Evolutionary conservation across 2,888 invertebrate genomes (phyloP), one percentile per base, ranked within the genome.

Genomic region (Noctuana brunneofusca): DNA sequence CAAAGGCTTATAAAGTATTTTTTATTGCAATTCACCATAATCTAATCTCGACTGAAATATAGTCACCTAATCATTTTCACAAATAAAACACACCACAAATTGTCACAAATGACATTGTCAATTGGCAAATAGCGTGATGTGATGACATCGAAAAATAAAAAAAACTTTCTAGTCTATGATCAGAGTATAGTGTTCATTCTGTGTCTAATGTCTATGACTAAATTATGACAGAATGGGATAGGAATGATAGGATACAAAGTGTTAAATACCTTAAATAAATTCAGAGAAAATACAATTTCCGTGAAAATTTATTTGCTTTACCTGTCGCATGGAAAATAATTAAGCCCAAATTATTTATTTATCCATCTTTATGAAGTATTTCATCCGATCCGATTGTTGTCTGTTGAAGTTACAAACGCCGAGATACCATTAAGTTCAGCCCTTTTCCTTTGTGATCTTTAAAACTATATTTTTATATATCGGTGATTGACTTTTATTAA

Each of bases 381-480:
- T 56, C 11, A 14, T 35, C 8, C 5, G 12, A 18, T 49, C 24
- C 30, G 24, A 16, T 27, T n/a, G 46, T 50, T 49, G 32, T 56
- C 50, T 30, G 35, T 32, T 12, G 43, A 43, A 41, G 49, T 38
- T 41, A 49, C 32, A 43, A 50, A 56, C 30, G 63, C 63, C 56
- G 62, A 32, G 60, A 48, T 58, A 52, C 20, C 50, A 32, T 46
- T 30, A 22, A 62, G 56, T 56, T 41, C 67, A 70, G 78, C 80
- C 81, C 78, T 86, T 32, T 89, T 90, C 86, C 90, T 91, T 91
- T 91, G 90, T 90, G 89, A 86, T 86, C 83, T 81, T 81, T 78
- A 73, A 86, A 79, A 68, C 72, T 73, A 76, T 75, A 77, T 77
- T 56, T 56, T 63, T 56, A 22, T 56, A 22, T 43, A 50, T 41